Percentiles rank a stretch among this genome's conserved stretches.
These are phyloP conservation scores for Formicarius rufipectus DNA, from an alignment of 2,113 vertebrate species.

Conservation along the genomic window DNA sequence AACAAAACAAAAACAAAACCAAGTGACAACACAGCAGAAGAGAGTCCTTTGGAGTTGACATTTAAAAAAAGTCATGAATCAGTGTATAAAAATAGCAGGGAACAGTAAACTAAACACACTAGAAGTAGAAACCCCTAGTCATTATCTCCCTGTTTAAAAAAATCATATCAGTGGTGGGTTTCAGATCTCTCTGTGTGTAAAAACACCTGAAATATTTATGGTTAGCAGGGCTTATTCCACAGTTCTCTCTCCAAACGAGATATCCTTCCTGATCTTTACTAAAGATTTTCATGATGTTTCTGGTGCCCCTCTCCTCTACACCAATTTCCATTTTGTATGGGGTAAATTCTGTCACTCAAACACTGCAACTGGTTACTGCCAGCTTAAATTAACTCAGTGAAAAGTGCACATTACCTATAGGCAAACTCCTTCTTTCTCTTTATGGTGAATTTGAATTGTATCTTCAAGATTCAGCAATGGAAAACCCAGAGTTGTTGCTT, in stretches of 20 bases:
- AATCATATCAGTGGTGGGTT: neutral
- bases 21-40: neutral
- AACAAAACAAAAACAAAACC: neutral
- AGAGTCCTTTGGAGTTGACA: neutral
- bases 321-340: neutral
- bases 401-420: neutral
- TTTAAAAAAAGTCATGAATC: neutral
- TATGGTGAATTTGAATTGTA: neutral
- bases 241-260: neutral
- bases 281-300: neutral
- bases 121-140: neutral
- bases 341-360: neutral
- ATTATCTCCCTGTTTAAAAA: neutral
- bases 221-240: neutral
- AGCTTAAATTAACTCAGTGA: neutral
- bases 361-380: neutral
- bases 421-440: neutral
- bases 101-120: neutral
- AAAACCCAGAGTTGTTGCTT: neutral
- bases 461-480: neutral
- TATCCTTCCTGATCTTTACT: neutral
- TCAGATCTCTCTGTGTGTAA: neutral
- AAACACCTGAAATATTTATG: neutral
- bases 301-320: neutral
- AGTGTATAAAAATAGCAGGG: neutral